Evolutionary conservation across 2,113 vertebrate genomes (phyloP).

Genomic region (Ia io): DNA sequence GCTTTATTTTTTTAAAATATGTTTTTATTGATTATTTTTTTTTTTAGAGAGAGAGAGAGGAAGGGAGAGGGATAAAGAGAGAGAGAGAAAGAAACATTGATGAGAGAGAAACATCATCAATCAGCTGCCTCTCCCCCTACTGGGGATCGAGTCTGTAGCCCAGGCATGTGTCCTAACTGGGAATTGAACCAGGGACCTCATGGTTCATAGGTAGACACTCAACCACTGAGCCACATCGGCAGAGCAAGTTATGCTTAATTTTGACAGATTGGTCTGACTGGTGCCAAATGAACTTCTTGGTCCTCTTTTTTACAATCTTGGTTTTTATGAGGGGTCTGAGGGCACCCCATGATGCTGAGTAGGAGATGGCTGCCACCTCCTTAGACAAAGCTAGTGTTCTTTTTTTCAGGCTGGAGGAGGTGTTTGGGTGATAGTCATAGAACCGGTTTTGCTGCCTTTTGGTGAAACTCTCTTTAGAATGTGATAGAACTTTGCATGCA

Average conservation of each 20-base stretch:
- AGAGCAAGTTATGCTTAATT: background rate
- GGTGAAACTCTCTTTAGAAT: background rate
- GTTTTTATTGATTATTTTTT: too few relatives aligned
- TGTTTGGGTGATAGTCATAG: constrained; percentile 33
- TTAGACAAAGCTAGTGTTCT: background rate
- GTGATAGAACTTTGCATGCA: constrained; percentile 4
- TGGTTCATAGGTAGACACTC: too few relatives aligned
- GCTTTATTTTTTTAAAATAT: background rate
- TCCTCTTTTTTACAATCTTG: background rate
- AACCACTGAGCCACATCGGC: too few relatives aligned
- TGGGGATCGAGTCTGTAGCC: too few relatives aligned
- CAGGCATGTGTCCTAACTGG: too few relatives aligned
- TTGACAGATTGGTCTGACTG: background rate
- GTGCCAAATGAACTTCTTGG: background rate
- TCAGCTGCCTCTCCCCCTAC: too few relatives aligned
- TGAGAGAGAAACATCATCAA: too few relatives aligned
- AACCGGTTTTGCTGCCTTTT: constrained; percentile 58
- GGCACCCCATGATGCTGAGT: background rate
- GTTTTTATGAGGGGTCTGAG: background rate
- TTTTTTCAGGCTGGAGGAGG: constrained; percentile 29
- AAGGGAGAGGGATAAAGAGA: too few relatives aligned
- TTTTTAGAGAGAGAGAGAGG: too few relatives aligned
- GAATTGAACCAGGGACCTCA: too few relatives aligned
- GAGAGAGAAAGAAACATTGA: too few relatives aligned
- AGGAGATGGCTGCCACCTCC: background rate